These are phyloP conservation scores for Notodonta dromedarius DNA, from an alignment of 2,888 invertebrate species.

Conservation along the genomic window DNA sequence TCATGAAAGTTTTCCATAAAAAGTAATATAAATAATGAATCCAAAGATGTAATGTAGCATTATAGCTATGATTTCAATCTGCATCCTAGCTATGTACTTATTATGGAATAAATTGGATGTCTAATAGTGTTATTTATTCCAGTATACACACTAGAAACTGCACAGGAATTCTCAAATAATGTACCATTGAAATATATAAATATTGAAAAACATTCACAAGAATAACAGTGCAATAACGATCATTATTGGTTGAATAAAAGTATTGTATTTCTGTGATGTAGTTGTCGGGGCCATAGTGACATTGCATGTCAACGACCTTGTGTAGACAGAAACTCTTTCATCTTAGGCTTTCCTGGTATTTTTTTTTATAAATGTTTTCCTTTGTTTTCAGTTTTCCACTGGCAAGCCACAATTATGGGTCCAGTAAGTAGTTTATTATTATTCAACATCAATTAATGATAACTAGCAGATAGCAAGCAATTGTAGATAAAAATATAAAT, in stretches of 20 bases:
- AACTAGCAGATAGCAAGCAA: constrained; percentile 1
- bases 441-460: constrained; percentile 10
- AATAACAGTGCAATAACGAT: background rate
- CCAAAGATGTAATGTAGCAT: too few species aligned
- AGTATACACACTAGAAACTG: too few species aligned
- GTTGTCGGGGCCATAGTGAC: constrained; percentile 21
- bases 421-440: constrained; percentile 90
- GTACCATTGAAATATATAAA: background rate
- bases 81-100: too few species aligned
- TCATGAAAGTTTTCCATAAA: too few species aligned
- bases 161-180: too few species aligned
- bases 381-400: constrained; percentile 97
- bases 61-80: too few species aligned
- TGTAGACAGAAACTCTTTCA: constrained; percentile 23
- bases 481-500: background rate
- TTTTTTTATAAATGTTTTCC: constrained; percentile 40
- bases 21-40: too few species aligned
- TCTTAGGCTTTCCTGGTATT: constrained; percentile 15
- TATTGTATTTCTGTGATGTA: constrained; percentile 14
- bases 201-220: background rate
- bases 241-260: background rate
- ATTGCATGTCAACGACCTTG: constrained; percentile 51
- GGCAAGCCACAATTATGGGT: constrained; percentile 99
- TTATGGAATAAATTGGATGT: too few species aligned
- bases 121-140: too few species aligned